Base-by-base conservation (phyloP, 2,888 invertebrate species). In the Hecatera dysodea region DNA sequence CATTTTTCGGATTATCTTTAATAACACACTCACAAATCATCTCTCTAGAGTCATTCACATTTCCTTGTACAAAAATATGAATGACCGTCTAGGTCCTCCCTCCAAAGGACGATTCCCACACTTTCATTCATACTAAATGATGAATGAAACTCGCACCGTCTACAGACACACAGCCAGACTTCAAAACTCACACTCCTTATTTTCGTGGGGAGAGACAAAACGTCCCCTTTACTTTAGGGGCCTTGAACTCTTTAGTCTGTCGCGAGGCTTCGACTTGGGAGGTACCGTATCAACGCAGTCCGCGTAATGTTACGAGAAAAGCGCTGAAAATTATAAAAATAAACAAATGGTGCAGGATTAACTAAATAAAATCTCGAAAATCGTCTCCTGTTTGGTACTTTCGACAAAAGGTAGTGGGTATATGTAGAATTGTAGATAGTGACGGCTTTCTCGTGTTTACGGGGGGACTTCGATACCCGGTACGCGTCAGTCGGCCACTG, bases 401-500 rank as follows among this genome's bases (percentile, higher is more conserved):
- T 44, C 8, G 6, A 19, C 19, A 61, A 33, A 12, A 33, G 17
- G 11, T 22, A 17, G 22, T 15, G 19, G 5, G 22, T 62, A 24
- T 29, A 22, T 11, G 17, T 17, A 9, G n/a, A n/a, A n/a, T n/a
- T 22, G 22, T 22, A 15, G 5, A 42, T 39, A 59, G 3, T 29
- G 11, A 7, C 17, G 39, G 7, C 4, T 59, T 39, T 57, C 24
- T 55, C 8, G 15, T 57, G 27, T 42, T 12, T 19, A 22, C 42
- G 22, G 29, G 22, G n/a, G 15, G 8, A 64, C 29, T 57, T 39
- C 24, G 11, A n/a, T 39, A n/a, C 11, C n/a, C 36, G 36, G 1
- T 27, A n/a, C 22, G 64, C 22, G 29, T 8, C 64, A 42, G 61
- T 62, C 42, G 42, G 62, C 22, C 29, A 57, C 59, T 64, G 22